Conservation (phyloP, 2,797 vertebrate species). For the Pipistrellus pygmaeus region DNA sequence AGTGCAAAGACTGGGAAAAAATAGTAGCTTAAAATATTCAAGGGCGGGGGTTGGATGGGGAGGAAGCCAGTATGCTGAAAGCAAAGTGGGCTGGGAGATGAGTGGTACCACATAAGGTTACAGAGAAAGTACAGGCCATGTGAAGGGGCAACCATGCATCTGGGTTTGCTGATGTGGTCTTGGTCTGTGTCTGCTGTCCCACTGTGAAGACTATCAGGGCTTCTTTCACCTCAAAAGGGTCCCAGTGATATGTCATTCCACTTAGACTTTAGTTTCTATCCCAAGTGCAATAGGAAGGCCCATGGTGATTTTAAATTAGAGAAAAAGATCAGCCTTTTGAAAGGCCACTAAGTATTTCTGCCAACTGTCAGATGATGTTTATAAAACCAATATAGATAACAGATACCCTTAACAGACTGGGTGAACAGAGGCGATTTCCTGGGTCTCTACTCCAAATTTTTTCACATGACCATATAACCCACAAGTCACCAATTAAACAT, state of each 20-base stretch:
- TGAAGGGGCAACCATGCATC: fast-evolving
- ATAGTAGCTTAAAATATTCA: not conserved
- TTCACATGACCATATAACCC: not conserved
- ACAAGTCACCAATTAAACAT: not conserved
- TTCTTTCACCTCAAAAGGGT: not conserved
- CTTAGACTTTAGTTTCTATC: not conserved
- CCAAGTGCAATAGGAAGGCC: not conserved
- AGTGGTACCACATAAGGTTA: not conserved
- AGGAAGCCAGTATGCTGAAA: too few species aligned
- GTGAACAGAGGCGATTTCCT: not conserved
- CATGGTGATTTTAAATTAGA: not conserved
- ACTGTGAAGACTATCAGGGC: not conserved
- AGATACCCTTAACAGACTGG: not conserved
- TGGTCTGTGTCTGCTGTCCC: not conserved
- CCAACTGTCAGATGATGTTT: not conserved
- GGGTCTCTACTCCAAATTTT: not conserved
- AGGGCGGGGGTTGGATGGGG: too few species aligned
- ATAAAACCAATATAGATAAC: not conserved
- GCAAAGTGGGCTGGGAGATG: not conserved
- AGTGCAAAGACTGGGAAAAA: not conserved
- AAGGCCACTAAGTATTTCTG: not conserved
- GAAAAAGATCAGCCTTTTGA: not conserved
- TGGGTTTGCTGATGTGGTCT: too few species aligned
- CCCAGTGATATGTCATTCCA: not conserved
- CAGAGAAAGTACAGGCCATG: not conserved